These are phyloP conservation scores for Hippocampus comes DNA, from an alignment of 2,113 vertebrate genomes.

Conservation along the genomic window DNA sequence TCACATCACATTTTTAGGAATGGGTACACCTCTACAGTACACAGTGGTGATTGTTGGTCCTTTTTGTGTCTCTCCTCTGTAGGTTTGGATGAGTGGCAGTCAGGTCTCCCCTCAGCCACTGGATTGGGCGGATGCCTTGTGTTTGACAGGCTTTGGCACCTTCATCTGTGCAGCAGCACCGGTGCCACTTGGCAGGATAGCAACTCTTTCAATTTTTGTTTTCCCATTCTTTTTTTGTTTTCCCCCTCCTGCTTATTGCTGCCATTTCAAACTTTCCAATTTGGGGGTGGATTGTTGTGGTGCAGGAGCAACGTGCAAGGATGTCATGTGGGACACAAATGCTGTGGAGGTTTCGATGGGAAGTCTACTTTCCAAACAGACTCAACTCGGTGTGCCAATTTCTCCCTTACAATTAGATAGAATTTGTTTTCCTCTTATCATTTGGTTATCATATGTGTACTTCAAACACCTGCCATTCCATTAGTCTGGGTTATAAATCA, in stretches of 20 bases:
- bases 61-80: slow-evolving; percentile 9
- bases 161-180: slow-evolving; percentile 18
- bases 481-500: slow-evolving; percentile 34
- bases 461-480: slow-evolving; percentile 23
- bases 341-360: slow-evolving; percentile 3
- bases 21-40: not conserved
- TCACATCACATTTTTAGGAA: not conserved
- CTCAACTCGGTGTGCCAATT: not conserved
- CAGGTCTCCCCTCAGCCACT: slow-evolving; percentile 21
- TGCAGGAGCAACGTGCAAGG: not conserved
- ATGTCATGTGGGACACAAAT: slow-evolving; percentile 13
- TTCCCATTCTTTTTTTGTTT: slow-evolving; percentile 26
- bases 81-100: slow-evolving; percentile 33
- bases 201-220: slow-evolving; percentile 19
- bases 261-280: slow-evolving; percentile 31
- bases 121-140: slow-evolving; percentile 44
- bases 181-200: slow-evolving; percentile 42
- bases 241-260: slow-evolving; percentile 7
- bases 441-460: slow-evolving; percentile 12
- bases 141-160: slow-evolving; percentile 57
- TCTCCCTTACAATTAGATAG: slow-evolving; percentile 6
- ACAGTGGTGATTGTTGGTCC: not conserved
- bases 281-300: not conserved
- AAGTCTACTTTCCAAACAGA: slow-evolving; percentile 25
- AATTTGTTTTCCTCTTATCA: slow-evolving; percentile 29